These are phyloP conservation scores for Onychostoma macrolepis DNA, from an alignment of 2,113 vertebrate genomes.

Conservation along the genomic window DNA sequence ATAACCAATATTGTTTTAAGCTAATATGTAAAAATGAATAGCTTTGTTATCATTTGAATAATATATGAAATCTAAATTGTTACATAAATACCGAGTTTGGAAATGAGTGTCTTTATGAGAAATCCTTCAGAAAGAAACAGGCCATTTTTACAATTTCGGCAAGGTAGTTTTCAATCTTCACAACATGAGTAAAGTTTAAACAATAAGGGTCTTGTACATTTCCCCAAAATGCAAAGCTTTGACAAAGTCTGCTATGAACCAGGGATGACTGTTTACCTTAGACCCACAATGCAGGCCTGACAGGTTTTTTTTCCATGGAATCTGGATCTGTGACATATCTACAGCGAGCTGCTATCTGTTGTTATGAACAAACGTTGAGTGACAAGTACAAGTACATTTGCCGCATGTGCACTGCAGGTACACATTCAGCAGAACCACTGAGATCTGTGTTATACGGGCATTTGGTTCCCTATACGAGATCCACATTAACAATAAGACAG, in stretches of 20 bases:
- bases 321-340: slow-evolving; percentile 29
- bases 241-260: background rate
- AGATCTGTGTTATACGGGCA: background rate
- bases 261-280: background rate
- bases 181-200: background rate
- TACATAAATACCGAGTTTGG: background rate
- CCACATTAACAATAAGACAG: background rate
- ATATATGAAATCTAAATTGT: background rate
- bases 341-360: background rate
- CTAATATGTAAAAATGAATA: background rate
- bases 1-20: background rate
- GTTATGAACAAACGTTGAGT: background rate
- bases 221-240: background rate
- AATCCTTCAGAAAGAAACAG: background rate
- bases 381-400: background rate
- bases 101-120: background rate
- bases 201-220: background rate
- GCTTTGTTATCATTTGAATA: slow-evolving; percentile 3
- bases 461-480: background rate
- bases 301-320: slow-evolving; percentile 34
- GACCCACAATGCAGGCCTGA: background rate
- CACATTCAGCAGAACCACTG: background rate
- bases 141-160: background rate
- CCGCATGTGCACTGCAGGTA: background rate
- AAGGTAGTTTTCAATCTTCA: background rate